Percentiles rank a stretch among this genome's conserved stretches.
These are phyloP conservation scores for Macrochelys suwanniensis DNA, from an alignment of 2,797 vertebrate species.

Conservation along the genomic window DNA sequence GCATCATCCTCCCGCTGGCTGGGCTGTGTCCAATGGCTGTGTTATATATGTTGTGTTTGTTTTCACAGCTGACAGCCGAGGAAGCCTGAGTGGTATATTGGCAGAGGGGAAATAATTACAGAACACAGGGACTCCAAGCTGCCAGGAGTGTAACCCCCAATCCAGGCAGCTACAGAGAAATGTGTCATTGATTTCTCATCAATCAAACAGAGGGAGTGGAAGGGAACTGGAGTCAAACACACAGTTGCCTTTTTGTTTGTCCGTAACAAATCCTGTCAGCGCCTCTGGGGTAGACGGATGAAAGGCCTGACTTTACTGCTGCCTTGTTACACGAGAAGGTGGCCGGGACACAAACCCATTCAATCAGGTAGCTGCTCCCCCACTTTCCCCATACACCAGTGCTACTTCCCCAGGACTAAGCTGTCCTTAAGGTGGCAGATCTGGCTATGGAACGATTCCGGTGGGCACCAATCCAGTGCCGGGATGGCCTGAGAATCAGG, in stretches of 20 bases:
- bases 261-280: conserved; percentile 2
- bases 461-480: not conserved
- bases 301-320: not conserved
- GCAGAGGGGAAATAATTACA: conserved; percentile 24
- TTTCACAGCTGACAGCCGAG: conserved; percentile 44
- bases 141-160: not conserved
- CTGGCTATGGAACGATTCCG: not conserved
- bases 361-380: not conserved
- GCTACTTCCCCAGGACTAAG: not conserved
- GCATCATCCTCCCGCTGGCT: conserved; percentile 12
- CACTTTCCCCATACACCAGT: not conserved
- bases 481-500: not conserved
- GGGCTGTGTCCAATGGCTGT: conserved; percentile 30
- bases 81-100: conserved; percentile 41
- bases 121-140: conserved; percentile 11
- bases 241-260: not conserved
- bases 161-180: not conserved
- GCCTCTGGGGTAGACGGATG: not conserved
- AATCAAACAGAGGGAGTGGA: not conserved
- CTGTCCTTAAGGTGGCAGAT: not conserved
- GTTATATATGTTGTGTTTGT: conserved; percentile 55
- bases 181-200: not conserved
- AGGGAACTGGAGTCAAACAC: not conserved
- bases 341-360: not conserved
- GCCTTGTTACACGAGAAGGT: not conserved